These are phyloP conservation scores for Myxocyprinus asiaticus DNA, from an alignment of 2,113 vertebrate genomes.

Conservation along the genomic window DNA sequence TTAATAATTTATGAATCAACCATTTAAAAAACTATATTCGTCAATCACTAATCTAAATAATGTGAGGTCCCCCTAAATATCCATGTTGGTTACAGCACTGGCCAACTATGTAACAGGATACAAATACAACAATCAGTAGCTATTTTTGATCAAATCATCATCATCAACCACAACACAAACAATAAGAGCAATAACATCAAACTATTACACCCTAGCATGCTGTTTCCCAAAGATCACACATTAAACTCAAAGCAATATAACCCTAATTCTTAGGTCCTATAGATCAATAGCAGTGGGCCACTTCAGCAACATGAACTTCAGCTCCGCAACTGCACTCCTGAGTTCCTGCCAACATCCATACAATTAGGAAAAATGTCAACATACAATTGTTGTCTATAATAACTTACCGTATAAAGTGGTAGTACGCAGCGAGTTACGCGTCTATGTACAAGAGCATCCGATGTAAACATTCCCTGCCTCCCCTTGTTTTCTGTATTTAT, in stretches of 20 bases:
- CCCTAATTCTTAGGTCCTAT: neutral
- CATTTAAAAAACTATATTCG: neutral
- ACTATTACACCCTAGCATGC: too few relatives aligned
- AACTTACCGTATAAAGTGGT: slow-evolving; percentile 34
- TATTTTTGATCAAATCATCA: too few relatives aligned
- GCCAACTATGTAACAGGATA: too few relatives aligned
- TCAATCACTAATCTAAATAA: too few relatives aligned
- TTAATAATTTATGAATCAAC: neutral
- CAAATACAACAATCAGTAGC: too few relatives aligned
- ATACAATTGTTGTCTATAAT: neutral
- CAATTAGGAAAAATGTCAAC: neutral
- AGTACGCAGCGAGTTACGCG: slow-evolving; percentile 3
- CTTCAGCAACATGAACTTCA: neutral
- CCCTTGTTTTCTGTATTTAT: neutral
- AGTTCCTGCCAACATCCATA: neutral
- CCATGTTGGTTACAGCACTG: too few relatives aligned
- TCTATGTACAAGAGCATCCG: neutral
- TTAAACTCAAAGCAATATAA: neutral
- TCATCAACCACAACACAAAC: too few relatives aligned
- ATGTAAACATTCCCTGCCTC: neutral
- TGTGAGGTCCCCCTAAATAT: too few relatives aligned
- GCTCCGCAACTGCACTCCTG: neutral
- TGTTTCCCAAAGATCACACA: neutral
- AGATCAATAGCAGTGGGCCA: neutral
- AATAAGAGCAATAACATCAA: too few relatives aligned